A percentile compares a stretch with the other conserved stretches of the same genome.
Conservation (phyloP, 2,888 invertebrate species). For the Drosophila bunnanda region DNA sequence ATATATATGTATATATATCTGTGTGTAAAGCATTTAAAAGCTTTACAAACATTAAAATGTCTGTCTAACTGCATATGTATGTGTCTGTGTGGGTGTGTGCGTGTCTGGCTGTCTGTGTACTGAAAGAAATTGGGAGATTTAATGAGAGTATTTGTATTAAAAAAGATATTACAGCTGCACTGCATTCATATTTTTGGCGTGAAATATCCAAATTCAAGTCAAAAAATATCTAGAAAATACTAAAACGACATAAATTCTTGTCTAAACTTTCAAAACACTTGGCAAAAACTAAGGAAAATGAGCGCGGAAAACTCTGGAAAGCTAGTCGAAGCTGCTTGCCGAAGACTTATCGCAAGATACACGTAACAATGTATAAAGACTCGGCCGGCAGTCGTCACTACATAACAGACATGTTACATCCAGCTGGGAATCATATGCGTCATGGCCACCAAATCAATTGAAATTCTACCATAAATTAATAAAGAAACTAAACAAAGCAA, state of each 20-base stretch:
- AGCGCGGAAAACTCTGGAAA: not conserved
- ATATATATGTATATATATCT: constrained; percentile 71
- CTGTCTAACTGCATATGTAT: constrained; percentile 68
- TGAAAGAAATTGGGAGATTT: not conserved
- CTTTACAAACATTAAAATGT: constrained; percentile 80
- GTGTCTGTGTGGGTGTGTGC: constrained; percentile 21
- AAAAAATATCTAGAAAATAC: too few relatives aligned
- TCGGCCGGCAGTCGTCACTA: too few relatives aligned
- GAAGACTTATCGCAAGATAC: too few relatives aligned
- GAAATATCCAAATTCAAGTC: too few relatives aligned
- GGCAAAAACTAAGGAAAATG: not conserved
- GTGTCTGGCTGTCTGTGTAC: constrained; percentile 22
- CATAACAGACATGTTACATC: too few relatives aligned
- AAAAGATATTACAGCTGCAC: too few relatives aligned
- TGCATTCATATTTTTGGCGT: not conserved
- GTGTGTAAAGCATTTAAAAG: constrained; percentile 76
- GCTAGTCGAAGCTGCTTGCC: not conserved
- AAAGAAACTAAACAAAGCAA: too few relatives aligned
- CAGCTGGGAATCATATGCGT: too few relatives aligned
- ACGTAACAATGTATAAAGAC: too few relatives aligned
- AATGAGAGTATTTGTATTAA: not conserved
- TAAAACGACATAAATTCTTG: too few relatives aligned
- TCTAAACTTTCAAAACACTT: not conserved
- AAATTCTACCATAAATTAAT: too few relatives aligned
- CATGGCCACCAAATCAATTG: too few relatives aligned